These are phyloP conservation scores for Brachylomia viminalis DNA, from an alignment of 2,888 invertebrate genomes.

Conservation along the genomic window DNA sequence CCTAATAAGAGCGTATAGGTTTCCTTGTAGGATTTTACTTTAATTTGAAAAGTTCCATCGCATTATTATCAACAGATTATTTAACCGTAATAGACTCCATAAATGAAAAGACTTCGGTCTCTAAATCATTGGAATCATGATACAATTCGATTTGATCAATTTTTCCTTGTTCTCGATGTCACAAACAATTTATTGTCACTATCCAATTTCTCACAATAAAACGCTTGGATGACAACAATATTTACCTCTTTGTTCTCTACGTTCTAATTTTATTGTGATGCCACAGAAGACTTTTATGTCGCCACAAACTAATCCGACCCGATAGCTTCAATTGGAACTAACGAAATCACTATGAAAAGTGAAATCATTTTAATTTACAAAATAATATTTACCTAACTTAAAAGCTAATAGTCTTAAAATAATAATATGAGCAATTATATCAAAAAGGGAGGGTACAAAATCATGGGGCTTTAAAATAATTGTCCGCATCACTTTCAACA, in stretches of 20 bases:
- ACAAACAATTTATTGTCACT: constrained; percentile 35
- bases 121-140: constrained; percentile 23
- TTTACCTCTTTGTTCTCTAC: constrained; percentile 17
- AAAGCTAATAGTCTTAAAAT: neutral
- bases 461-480: neutral
- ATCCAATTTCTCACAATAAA: constrained; percentile 24
- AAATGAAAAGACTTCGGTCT: constrained; percentile 16
- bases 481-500: neutral
- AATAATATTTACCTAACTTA: neutral
- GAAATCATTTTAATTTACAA: neutral
- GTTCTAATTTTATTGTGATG: too few species aligned
- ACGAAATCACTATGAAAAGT: neutral
- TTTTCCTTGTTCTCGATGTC: constrained; percentile 17
- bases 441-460: neutral
- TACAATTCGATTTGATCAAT: constrained; percentile 29
- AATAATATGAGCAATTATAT: neutral
- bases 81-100: neutral
- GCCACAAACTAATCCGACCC: neutral
- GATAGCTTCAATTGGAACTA: neutral
- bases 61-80: neutral
- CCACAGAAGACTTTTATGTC: neutral
- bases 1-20: too few species aligned
- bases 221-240: constrained; percentile 8
- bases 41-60: too few species aligned
- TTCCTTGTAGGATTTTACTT: too few species aligned